These are phyloP conservation scores for Aquatica leii DNA, from an alignment of 2,888 invertebrate genomes.

Conservation along the genomic window DNA sequence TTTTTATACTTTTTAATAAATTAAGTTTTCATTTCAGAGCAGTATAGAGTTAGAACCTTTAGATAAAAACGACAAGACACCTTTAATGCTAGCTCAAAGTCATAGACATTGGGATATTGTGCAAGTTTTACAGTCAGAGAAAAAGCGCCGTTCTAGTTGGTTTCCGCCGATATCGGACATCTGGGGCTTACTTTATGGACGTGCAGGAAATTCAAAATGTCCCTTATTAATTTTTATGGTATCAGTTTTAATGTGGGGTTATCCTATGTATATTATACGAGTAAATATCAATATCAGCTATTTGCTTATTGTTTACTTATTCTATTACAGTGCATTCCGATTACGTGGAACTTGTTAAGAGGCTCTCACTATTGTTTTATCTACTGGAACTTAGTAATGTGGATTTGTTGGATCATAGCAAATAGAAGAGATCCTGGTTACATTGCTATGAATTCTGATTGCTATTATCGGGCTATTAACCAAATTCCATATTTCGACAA, in stretches of 20 bases:
- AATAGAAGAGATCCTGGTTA: slow-evolving; percentile 91
- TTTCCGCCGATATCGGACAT: slow-evolving; percentile 88
- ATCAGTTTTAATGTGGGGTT: slow-evolving; percentile 89
- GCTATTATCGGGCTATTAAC: slow-evolving; percentile 88
- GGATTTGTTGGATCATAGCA: slow-evolving; percentile 91
- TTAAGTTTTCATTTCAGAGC: slow-evolving; percentile 65
- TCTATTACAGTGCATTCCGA: slow-evolving; percentile 78
- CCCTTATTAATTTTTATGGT: slow-evolving; percentile 86
- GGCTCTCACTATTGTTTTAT: slow-evolving; percentile 90
- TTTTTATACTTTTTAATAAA: not conserved
- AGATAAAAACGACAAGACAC: slow-evolving; percentile 93
- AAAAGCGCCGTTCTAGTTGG: slow-evolving; percentile 84
- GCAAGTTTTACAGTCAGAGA: slow-evolving; percentile 80
- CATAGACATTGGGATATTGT: slow-evolving; percentile 88
- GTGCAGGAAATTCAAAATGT: slow-evolving; percentile 90
- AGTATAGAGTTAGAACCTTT: slow-evolving; percentile 86
- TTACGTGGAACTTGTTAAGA: slow-evolving; percentile 88
- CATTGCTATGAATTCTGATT: slow-evolving; percentile 87
- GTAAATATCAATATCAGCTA: slow-evolving; percentile 62
- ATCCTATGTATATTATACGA: slow-evolving; percentile 91
- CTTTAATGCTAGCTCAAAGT: slow-evolving; percentile 87
- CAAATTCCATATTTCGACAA: slow-evolving; percentile 94
- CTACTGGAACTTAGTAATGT: slow-evolving; percentile 91
- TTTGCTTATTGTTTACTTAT: too few species aligned
- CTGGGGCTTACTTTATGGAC: slow-evolving; percentile 89